Percentiles rank a stretch among this genome's conserved stretches.
Conservation (phyloP, 2,113 vertebrate species). For the Tenebrosternarchus preto region DNA sequence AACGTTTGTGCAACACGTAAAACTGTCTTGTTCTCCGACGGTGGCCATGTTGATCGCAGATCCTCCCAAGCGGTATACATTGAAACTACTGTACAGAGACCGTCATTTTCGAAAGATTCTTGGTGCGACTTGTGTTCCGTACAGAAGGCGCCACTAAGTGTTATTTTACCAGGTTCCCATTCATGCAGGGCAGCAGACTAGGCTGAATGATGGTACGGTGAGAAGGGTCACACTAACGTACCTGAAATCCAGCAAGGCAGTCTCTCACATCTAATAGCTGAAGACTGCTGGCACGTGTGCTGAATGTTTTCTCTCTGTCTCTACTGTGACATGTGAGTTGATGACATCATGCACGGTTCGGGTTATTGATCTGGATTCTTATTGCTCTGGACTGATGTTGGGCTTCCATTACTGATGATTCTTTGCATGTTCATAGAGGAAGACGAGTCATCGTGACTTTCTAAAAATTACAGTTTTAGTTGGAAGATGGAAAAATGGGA, state of each 20-base stretch:
- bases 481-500: no score
- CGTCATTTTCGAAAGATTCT: background rate
- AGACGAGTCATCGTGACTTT: background rate
- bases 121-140: constrained; percentile 7
- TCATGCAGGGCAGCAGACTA: constrained; percentile 23
- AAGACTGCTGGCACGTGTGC: constrained; percentile 8
- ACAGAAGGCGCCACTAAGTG: background rate
- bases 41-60: constrained; percentile 21
- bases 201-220: constrained; percentile 33
- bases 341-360: constrained; percentile 29
- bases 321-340: constrained; percentile 6
- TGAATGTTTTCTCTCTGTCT: constrained; percentile 22
- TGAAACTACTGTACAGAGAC: background rate
- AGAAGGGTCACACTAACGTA: constrained; percentile 42
- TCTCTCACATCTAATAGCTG: constrained; percentile 38
- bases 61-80: constrained; percentile 19
- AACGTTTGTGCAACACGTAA: constrained; percentile 10
- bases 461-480: background rate
- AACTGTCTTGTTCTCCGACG: background rate
- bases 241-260: constrained; percentile 19
- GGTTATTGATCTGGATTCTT: constrained; percentile 11
- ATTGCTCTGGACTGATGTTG: constrained; percentile 43
- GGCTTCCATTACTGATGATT: constrained; percentile 34
- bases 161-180: constrained; percentile 25
- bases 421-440: background rate